Base-by-base conservation (phyloP, 2,888 invertebrate genomes). In the Rutpela maculata region DNA sequence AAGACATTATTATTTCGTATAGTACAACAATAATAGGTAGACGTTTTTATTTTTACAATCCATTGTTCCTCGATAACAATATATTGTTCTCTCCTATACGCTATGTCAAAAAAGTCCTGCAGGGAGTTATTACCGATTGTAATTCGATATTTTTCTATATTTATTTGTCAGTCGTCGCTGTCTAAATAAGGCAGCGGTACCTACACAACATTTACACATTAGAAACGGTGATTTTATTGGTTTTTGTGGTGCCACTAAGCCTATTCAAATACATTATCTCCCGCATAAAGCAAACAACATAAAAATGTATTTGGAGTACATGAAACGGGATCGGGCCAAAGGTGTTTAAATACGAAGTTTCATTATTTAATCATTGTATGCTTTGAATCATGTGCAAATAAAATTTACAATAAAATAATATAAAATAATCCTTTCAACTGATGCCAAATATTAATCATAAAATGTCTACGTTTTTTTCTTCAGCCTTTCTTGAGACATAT, bases 151-250 rank as follows among this genome's bases (percentile, higher is more conserved):
- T 72, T 72, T 72, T 72, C 72, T 63, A 1, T 63, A 72, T 67
- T 50, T 72, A 63, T 72, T 72, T 72, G 72, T 72, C 72, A 72
- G 72, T 38, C 70, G 70, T 59, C 63, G 63, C 72, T 72, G 63
- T 72, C 72, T 50, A 72, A 72, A 72, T 72, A 72, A 72, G 63
- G 72, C 72, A 19, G 55, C 43, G 26, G 62, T 63, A 72, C 59
- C 72, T 50, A 72, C 63, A 43, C 67, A 67, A 26, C 26, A 56
- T 59, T 59, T 67, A 67, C 62, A 62, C 72, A 72, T 72, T 72
- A 62, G 31, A 72, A 50, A 63, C 63, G 72, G 72, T 50, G 62
- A 55, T 72, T 72, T 72, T 72, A 72, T 72, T 72, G 63, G 72
- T 72, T 72, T 72, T 72, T 63, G 72, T 72, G 72, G 72, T 72